phyloP scores from a whole-genome alignment of 1,140 invertebrate genomes.

The Anastrepha ludens region DNA sequence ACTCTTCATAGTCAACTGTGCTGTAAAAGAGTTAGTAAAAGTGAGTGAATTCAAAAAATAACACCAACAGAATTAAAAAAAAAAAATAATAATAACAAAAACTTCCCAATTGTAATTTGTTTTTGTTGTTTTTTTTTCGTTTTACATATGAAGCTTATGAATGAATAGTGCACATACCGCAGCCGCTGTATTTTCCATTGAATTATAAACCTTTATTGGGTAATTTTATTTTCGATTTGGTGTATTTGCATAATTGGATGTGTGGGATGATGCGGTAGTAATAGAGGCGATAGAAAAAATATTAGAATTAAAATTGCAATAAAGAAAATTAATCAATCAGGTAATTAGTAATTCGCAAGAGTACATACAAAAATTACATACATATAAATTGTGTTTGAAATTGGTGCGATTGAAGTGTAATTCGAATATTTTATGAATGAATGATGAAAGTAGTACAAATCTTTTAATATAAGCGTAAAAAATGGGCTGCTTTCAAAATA shows the following conservation, averaged over 20 bases:
- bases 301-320: constrained; percentile 48
- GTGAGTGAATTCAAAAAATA: constrained; percentile 12
- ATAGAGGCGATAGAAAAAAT: constrained; percentile 49
- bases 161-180: constrained; percentile 68
- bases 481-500: neutral
- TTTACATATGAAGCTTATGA: constrained; percentile 22
- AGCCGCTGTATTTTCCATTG: constrained; percentile 77
- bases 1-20: neutral
- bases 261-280: constrained; percentile 37
- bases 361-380: constrained; percentile 25
- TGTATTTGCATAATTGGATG: constrained; percentile 42
- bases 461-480: neutral
- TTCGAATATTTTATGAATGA: neutral
- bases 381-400: neutral
- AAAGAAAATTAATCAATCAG: constrained; percentile 39
- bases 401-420: neutral
- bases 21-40: constrained; percentile 9
- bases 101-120: constrained; percentile 43
- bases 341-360: constrained; percentile 29
- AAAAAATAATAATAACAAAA: neutral
- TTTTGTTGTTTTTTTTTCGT: neutral
- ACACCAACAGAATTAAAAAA: neutral
- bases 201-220: constrained; percentile 78
- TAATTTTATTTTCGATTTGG: constrained; percentile 23
- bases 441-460: neutral